Evolutionary conservation across 2,888 invertebrate genomes (phyloP), one percentile per base, ranked within the genome.

Genomic region (Elysia crispata): DNA sequence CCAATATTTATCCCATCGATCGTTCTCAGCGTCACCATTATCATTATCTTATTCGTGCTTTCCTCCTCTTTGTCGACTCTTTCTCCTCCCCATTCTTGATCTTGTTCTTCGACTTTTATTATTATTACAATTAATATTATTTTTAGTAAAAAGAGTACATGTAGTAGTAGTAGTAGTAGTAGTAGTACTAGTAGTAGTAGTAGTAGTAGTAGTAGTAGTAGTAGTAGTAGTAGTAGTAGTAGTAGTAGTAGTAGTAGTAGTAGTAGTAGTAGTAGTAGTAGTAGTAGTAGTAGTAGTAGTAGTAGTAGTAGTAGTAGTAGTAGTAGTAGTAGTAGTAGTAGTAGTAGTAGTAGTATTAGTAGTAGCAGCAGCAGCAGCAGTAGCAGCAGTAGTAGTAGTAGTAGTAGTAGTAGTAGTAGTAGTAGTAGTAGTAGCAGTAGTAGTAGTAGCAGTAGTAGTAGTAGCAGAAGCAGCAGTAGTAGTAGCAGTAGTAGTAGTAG

Each of bases 151-250:
- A 50, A 25, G n/a, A 73, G 50, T 73, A 73, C 50, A 23, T 50
- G 73, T 50, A 73, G 73, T 50, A 73, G 73, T 54, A 73, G 73
- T 73, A 73, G 54, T 54, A 73, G 73, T 50, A 73, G 73, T 73
- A 73, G 73, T 50, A 73, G 73, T 73, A 73, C 50, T 54, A 73
- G 50, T 50, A 73, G 73, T 50, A 50, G 73, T 73, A 50, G 73
- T 73, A 50, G 50, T 50, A 33, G 69, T 69, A 33, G 67, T 67
- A 67, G 30, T 30, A 72, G 72, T 72, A 49, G 72, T 20, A 72
- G 72, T 72, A 41, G 72, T 73, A 54, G 54, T 54, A 54, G 54
- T 73, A 73, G 54, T 54, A 54, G 50, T 73, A 70, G 73, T 73
- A 54, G 73, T 30, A 73, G 73, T 54, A 73, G 54, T 73, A 54